Base-by-base conservation (phyloP, 2,888 invertebrate species). In the Andrena marginata region DNA sequence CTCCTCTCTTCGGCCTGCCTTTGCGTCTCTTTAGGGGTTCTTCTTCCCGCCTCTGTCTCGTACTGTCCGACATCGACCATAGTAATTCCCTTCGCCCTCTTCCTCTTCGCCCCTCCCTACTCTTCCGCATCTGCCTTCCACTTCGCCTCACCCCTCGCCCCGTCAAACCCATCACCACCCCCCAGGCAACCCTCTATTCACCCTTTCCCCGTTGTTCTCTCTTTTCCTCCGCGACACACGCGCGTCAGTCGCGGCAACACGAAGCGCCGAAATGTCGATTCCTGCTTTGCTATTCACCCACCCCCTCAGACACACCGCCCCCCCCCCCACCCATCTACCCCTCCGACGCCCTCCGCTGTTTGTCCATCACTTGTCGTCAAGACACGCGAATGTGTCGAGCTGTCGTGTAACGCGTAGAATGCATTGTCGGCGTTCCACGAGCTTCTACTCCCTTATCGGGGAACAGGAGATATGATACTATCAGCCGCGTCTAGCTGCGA, bases 31-130 rank as follows among this genome's bases (percentile, higher is more conserved):
- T 77, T 76, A 70, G 73, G 68, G 77, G 84, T 83, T 78, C 78
- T 83, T 83, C 83, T 82, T 82, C 75, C 73, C 78, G 63, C 77
- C 77, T 81, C 71, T 84, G 75, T 84, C 80, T 83, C 84, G 63
- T 70, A 72, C 77, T 87, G 80, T 85, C 84, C 80, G 65, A 85
- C 85, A 85, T 76, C 82, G 82, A 77, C 82, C 78, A 85, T 82
- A 81, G 84, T 73, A 85, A 85, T 85, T 85, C 81, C 76, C 72
- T 72, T 69, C 83, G 35, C 65, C n/a, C 56, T 35, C 60, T 33
- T 31, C 48, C 31, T 31, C 23, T 49, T 20, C 51, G 29, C 5
- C 5, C 54, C 35, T 31, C 65, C 56, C 16, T 42, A 0, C 42
- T 56, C 77, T 68, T 23, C 73, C 65, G 59, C 65, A 42, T 68